These are phyloP conservation scores for Andrena camellia DNA, from an alignment of 2,888 invertebrate species.

Conservation along the genomic window DNA sequence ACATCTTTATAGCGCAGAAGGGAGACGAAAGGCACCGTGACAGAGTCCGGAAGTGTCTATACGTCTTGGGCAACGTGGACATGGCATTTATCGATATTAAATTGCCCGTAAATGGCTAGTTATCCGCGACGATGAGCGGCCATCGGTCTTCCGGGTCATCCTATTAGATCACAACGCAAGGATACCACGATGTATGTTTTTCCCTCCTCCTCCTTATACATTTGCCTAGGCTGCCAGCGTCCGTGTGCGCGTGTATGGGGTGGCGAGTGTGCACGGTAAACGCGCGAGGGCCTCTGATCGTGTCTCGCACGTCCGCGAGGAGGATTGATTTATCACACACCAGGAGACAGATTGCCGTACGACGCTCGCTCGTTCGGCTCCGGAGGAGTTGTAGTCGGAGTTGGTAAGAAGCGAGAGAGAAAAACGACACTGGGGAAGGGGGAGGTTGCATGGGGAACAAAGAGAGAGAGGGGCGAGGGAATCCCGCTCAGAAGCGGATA, in stretches of 20 bases:
- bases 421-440: constrained; percentile 25
- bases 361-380: constrained; percentile 64
- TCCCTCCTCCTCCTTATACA: constrained; percentile 24
- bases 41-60: constrained; percentile 33
- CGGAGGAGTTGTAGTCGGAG: constrained; percentile 57
- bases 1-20: constrained; percentile 57
- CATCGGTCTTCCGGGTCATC: constrained; percentile 66
- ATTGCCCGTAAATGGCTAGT: constrained; percentile 67
- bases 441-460: constrained; percentile 27
- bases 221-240: constrained; percentile 41
- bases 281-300: constrained; percentile 75
- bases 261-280: constrained; percentile 60
- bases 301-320: constrained; percentile 79
- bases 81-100: constrained; percentile 67
- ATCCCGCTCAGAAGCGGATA: constrained; percentile 62
- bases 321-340: constrained; percentile 83
- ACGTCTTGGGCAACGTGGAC: constrained; percentile 4
- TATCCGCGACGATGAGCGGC: constrained; percentile 63
- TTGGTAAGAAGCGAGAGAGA: constrained; percentile 53
- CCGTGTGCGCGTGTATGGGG: constrained; percentile 11
- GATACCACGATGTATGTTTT: constrained; percentile 38
- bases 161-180: constrained; percentile 56
- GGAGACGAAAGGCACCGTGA: constrained; percentile 37
- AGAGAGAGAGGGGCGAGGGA: constrained; percentile 29
- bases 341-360: constrained; percentile 81